Conservation (phyloP, 2,113 vertebrate genomes). For the Lagopus muta region DNA sequence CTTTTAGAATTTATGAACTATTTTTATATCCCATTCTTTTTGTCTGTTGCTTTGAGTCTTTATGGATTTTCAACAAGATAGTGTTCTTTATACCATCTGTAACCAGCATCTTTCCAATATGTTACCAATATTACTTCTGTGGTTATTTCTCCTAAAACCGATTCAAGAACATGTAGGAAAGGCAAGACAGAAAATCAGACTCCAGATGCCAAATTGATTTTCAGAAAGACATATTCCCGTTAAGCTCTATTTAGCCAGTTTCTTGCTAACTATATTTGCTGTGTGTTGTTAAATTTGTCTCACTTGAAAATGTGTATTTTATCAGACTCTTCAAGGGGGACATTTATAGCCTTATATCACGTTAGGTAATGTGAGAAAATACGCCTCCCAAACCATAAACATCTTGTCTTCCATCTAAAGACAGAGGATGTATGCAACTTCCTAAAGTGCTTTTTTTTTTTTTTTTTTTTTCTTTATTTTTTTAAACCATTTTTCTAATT, state of each 20-base stretch:
- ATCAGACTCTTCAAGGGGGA: neutral
- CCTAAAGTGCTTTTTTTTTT: neutral
- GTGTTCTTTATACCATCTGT: conserved; percentile 31
- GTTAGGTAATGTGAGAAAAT: neutral
- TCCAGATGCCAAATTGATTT: neutral
- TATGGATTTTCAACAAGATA: conserved; percentile 18
- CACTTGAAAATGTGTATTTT: neutral
- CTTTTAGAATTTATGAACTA: neutral
- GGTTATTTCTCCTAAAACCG: conserved; percentile 10
- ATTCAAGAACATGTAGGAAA: neutral
- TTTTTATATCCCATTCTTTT: conserved; percentile 2
- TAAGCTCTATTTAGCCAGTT: neutral
- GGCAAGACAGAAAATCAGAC: neutral
- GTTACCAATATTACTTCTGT: neutral
- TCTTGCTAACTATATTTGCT: neutral
- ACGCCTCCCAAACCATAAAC: neutral
- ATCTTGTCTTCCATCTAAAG: neutral
- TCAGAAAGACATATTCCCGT: neutral
- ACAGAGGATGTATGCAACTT: neutral
- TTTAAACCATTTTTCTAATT: neutral
- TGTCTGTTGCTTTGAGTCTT: neutral
- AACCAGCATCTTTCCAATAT: neutral
- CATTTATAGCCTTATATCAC: neutral
- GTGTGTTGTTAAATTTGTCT: neutral
- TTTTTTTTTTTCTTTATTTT: neutral